These are phyloP conservation scores for Catonia carolina DNA, from an alignment of 2,888 invertebrate species.

Conservation along the genomic window DNA sequence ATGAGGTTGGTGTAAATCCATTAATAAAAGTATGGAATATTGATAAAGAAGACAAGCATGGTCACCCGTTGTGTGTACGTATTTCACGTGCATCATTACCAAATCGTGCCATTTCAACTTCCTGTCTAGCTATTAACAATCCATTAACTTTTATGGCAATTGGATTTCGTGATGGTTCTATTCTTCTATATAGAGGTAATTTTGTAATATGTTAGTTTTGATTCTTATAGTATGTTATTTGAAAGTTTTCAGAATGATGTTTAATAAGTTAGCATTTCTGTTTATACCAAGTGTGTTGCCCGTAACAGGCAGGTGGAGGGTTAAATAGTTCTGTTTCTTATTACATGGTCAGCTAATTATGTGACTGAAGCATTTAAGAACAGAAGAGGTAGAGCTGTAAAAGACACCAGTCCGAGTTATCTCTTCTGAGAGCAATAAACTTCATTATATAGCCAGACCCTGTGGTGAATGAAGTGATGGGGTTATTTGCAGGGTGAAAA, in stretches of 20 bases:
- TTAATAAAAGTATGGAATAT: constrained; percentile 93
- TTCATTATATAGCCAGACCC: too few relatives aligned
- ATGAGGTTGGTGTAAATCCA: constrained; percentile 73
- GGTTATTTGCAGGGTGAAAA: too few relatives aligned
- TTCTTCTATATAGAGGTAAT: constrained; percentile 60
- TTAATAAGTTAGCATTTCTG: neutral
- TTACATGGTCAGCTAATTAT: constrained; percentile 56
- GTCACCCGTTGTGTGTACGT: constrained; percentile 65
- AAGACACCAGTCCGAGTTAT: too few relatives aligned
- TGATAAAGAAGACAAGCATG: constrained; percentile 66
- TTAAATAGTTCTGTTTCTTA: constrained; percentile 62
- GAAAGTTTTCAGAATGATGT: neutral
- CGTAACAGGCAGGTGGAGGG: too few relatives aligned
- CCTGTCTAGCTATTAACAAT: constrained; percentile 75
- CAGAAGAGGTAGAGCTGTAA: too few relatives aligned
- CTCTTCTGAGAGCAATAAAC: too few relatives aligned
- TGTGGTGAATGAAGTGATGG: too few relatives aligned
- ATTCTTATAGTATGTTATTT: neutral
- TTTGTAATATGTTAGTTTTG: too few relatives aligned
- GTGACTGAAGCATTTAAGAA: too few relatives aligned
- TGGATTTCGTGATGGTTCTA: constrained; percentile 86
- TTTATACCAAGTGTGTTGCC: too few relatives aligned
- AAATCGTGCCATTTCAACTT: constrained; percentile 60
- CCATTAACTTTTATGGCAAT: constrained; percentile 76
- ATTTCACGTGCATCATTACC: constrained; percentile 67